phyloP scores from a whole-genome alignment of 1,140 invertebrate genomes.

The Plodia interpunctella region DNA sequence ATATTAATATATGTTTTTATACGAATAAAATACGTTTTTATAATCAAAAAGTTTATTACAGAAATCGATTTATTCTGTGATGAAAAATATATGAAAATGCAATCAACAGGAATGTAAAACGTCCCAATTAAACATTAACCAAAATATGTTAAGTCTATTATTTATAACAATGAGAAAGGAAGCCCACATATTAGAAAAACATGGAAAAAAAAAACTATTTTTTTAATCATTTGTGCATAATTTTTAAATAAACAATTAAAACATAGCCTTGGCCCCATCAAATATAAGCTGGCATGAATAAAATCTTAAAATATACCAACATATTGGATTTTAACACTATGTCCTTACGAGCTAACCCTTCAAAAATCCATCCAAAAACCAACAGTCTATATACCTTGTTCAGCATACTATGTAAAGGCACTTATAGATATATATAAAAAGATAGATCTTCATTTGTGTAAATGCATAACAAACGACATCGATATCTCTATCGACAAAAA shows the following conservation, averaged over 20 bases:
- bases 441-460: constrained; percentile 16
- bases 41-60: constrained; percentile 61
- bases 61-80: constrained; percentile 41
- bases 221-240: background rate
- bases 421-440: constrained; percentile 19
- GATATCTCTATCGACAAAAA: constrained; percentile 4
- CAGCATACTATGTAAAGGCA: constrained; percentile 24
- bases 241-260: background rate
- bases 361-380: constrained; percentile 27
- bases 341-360: constrained; percentile 27
- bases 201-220: too few species aligned
- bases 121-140: constrained; percentile 59
- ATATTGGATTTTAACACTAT: background rate
- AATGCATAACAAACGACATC: constrained; percentile 17
- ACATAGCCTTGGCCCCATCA: background rate
- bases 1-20: constrained; percentile 27
- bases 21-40: constrained; percentile 40
- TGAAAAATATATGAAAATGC: constrained; percentile 42
- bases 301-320: background rate
- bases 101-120: constrained; percentile 61
- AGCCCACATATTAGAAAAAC: background rate
- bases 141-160: constrained; percentile 21
- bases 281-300: background rate
- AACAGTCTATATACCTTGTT: constrained; percentile 24
- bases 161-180: constrained; percentile 11